phyloP scores from a whole-genome alignment of 2,113 vertebrate genomes.

The Gambusia holbrooki region DNA sequence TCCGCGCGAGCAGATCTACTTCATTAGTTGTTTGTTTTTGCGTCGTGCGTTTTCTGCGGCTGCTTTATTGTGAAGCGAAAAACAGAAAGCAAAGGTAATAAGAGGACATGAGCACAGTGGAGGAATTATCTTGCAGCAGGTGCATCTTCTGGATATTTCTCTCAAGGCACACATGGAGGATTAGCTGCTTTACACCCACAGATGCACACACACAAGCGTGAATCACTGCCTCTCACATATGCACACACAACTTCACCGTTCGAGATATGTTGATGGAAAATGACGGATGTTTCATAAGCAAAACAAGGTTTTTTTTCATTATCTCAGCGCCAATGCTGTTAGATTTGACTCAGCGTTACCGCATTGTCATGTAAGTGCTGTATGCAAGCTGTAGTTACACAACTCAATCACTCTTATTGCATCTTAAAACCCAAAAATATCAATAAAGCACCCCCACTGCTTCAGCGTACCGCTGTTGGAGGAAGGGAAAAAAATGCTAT shows the following conservation, averaged over 20 bases:
- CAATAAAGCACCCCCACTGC: conserved; percentile 62
- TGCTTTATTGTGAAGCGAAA: conserved; percentile 27
- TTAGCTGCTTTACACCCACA: conserved; percentile 56
- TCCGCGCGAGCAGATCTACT: conserved; percentile 1
- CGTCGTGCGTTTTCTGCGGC: not conserved
- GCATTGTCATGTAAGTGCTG: not conserved
- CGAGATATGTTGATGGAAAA: conserved; percentile 24
- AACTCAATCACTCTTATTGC: conserved; percentile 29
- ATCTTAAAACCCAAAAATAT: conserved; percentile 59
- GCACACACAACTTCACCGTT: conserved; percentile 20
- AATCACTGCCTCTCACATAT: conserved; percentile 28
- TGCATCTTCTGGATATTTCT: conserved; percentile 49
- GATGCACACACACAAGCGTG: conserved; percentile 17
- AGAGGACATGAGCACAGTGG: conserved; percentile 14
- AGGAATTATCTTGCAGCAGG: conserved; percentile 56
- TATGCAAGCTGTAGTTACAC: conserved; percentile 28
- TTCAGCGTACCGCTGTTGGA: conserved; percentile 38
- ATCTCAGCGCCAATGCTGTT: conserved; percentile 18
- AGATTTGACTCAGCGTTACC: conserved; percentile 38
- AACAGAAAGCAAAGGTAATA: conserved; percentile 24
- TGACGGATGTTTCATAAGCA: conserved; percentile 39
- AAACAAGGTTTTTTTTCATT: conserved; percentile 25
- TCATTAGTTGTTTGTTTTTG: conserved; percentile 2
- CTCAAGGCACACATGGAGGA: conserved; percentile 40
- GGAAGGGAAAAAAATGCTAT: conserved; percentile 38